Base-by-base conservation (phyloP, 2,113 vertebrate species). In the Plestiodon gilberti region DNA sequence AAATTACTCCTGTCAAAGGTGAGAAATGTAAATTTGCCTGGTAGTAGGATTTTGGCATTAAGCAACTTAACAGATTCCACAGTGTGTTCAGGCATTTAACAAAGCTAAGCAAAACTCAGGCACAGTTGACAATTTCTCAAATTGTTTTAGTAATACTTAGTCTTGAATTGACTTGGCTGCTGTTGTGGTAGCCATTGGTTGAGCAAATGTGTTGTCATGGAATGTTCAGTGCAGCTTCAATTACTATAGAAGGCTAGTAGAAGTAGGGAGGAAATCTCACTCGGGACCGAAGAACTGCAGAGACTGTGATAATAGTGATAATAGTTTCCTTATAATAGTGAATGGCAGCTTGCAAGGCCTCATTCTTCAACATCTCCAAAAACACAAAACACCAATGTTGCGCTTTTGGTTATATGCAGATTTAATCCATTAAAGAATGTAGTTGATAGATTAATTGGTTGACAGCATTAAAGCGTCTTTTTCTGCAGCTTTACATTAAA, bases 1-100 rank as follows among this genome's bases (percentile, higher is more conserved):
- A 98, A 97, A 96, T 93, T 99, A 93, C 98, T 99, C 95, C 96
- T 99, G 92, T 98, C 98, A 93, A 98, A 98, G 98, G 99, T 99
- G 93, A 95, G 97, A 77, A 57, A 62, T 0, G 57, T 81, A 79
- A 73, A 8, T 67, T 33, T 80, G 52, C 48, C 1, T 80, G 20
- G 18, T 57, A 22, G 48, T n/a, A 10, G 11, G 2, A n/a, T 48
- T 64, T 15, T 67, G 40, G 48, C 23, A 55, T 35, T 73, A 14
- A 55, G 15, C 35, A 74, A 40, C 25, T 43, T 61, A 30, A 43
- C 30, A 64, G 59, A 64, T 84, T n/a, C 22, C 22, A 82, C 35
- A 2, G 13, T 9, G 48, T 14, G 57, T 82, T 71, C n/a, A 61
- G n/a, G 1, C 28, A 74, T 74, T 61, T 74, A 28, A 74, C 3